Percentiles rank a stretch among this genome's conserved stretches.
phyloP scores from a whole-genome alignment of 2,888 invertebrate species.

The Oligia strigilis region DNA sequence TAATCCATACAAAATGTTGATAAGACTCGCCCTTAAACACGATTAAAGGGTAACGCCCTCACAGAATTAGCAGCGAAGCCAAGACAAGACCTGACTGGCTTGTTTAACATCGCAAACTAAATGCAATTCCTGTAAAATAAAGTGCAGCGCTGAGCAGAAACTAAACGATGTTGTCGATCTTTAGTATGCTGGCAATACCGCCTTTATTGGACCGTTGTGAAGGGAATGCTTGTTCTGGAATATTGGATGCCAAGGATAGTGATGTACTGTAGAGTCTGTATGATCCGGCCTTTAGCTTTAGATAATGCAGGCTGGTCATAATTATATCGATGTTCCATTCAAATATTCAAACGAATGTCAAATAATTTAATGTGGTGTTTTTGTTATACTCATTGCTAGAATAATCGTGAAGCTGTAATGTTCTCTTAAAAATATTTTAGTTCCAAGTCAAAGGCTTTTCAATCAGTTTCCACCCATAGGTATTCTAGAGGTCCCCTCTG shows the following conservation, averaged over 20 bases:
- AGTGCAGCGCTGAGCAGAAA: slow-evolving; percentile 45
- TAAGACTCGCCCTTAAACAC: background rate
- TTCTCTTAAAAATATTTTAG: no score
- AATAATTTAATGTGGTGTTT: no score
- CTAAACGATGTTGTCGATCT: slow-evolving; percentile 46
- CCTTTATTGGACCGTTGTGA: slow-evolving; percentile 24
- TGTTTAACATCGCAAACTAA: slow-evolving; percentile 45
- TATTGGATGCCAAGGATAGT: slow-evolving; percentile 36
- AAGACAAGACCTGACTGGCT: slow-evolving; percentile 48
- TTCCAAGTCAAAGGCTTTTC: no score
- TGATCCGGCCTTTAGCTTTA: no score
- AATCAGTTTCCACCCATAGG: no score
- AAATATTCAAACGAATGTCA: no score
- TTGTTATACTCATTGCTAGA: no score
- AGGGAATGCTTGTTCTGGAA: slow-evolving; percentile 39
- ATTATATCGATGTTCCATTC: no score
- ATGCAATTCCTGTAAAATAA: slow-evolving; percentile 38
- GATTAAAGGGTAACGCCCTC: slow-evolving; percentile 22
- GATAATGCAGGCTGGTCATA: no score
- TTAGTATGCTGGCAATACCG: slow-evolving; percentile 44
- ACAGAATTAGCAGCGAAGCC: slow-evolving; percentile 16
- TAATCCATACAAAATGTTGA: no score
- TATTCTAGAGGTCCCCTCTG: no score
- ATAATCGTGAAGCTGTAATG: no score
- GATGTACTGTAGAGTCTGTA: background rate